These are phyloP conservation scores for Tolypeutes matacus DNA, from an alignment of 2,797 vertebrate species.

Conservation along the genomic window DNA sequence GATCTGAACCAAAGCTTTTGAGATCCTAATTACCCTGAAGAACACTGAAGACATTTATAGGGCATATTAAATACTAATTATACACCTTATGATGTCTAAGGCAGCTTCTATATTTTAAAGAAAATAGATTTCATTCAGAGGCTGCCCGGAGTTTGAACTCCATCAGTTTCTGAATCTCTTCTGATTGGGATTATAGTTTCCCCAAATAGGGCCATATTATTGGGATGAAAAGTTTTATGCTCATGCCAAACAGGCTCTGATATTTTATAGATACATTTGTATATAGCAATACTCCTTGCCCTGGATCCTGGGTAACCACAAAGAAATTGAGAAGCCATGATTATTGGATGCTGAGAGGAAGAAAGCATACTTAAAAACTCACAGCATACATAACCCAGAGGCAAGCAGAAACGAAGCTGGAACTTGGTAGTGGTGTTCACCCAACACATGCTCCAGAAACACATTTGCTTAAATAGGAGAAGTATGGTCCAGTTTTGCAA, in stretches of 20 bases:
- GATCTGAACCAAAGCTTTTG: constrained; percentile 78
- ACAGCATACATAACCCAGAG: constrained; percentile 62
- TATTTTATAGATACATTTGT: constrained; percentile 66
- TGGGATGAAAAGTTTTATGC: constrained; percentile 44
- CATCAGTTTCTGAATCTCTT: constrained; percentile 64
- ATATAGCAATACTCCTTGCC: constrained; percentile 64
- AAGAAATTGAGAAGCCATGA: constrained; percentile 63
- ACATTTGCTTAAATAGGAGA: constrained; percentile 77
- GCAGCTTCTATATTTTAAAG: constrained; percentile 77
- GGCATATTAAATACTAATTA: constrained; percentile 48
- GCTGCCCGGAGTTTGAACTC: constrained; percentile 74
- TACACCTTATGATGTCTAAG: constrained; percentile 54
- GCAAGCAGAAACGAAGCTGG: constrained; percentile 62
- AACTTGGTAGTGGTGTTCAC: background rate
- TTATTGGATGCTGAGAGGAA: constrained; percentile 65
- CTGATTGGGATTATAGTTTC: constrained; percentile 59
- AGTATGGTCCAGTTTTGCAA: constrained; percentile 84
- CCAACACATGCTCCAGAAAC: constrained; percentile 46
- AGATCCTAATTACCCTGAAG: constrained; percentile 69
- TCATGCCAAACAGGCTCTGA: constrained; percentile 8
- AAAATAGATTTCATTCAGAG: constrained; percentile 75
- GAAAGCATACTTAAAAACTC: constrained; percentile 42
- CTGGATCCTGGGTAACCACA: constrained; percentile 72
- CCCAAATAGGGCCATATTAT: constrained; percentile 51
- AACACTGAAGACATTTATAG: constrained; percentile 73